Conservation (phyloP, 2,113 vertebrate species). For the Axis porcinus region DNA sequence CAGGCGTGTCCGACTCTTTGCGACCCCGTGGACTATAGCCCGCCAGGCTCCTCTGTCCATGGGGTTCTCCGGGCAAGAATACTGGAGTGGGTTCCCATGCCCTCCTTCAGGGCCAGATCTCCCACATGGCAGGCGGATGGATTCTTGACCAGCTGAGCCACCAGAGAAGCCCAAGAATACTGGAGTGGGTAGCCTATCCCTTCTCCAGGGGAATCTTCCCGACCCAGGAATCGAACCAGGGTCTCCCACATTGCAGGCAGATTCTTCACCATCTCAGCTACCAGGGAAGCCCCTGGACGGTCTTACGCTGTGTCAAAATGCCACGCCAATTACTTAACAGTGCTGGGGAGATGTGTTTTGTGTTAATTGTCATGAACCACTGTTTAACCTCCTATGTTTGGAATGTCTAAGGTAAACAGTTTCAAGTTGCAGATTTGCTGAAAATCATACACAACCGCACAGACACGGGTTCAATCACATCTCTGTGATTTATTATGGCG, state of each 20-base stretch:
- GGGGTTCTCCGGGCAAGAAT: background rate
- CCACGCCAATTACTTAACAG: background rate
- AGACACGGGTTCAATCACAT: background rate
- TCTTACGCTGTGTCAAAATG: background rate
- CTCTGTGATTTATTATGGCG: background rate
- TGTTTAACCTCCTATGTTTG: background rate
- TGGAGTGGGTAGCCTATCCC: background rate
- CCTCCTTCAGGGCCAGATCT: background rate
- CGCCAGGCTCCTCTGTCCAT: background rate
- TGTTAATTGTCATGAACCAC: too few relatives aligned
- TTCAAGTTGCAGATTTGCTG: background rate
- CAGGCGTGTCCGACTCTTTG: fast-evolving
- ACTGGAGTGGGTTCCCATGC: background rate
- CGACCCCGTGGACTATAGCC: fast-evolving
- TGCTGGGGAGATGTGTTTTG: background rate
- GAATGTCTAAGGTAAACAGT: background rate
- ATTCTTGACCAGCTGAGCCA: background rate
- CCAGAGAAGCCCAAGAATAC: background rate
- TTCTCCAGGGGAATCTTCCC: background rate
- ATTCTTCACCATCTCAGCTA: too few relatives aligned
- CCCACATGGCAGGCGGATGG: background rate
- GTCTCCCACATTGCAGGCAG: fast-evolving
- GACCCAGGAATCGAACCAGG: fast-evolving
- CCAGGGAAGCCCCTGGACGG: background rate
- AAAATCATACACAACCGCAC: background rate